Conservation (phyloP, 1,140 invertebrate species). For the Calliopsis andreniformis region DNA sequence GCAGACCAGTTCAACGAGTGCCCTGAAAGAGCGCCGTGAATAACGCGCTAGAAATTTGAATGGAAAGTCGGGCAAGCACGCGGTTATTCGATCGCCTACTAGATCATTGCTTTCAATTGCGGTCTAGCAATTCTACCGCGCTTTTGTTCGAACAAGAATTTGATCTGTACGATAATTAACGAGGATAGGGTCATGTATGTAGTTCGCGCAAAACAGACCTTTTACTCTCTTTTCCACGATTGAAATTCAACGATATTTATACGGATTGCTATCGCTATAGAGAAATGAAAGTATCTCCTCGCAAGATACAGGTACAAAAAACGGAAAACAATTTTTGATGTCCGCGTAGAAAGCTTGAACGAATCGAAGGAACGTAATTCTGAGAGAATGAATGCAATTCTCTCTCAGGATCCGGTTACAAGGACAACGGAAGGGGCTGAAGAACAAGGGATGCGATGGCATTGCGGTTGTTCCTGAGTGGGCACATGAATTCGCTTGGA, state of each 20-base stretch:
- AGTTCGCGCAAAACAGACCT: no score
- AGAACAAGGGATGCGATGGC: slow-evolving; percentile 49
- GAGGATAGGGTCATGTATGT: no score
- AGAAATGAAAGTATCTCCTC: no score
- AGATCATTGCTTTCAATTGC: slow-evolving; percentile 13
- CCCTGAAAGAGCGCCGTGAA: slow-evolving; percentile 22
- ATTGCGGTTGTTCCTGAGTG: slow-evolving; percentile 53
- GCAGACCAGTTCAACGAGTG: neutral
- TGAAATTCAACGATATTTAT: no score
- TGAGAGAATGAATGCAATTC: slow-evolving; percentile 9
- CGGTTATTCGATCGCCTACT: slow-evolving; percentile 9
- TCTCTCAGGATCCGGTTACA: slow-evolving; percentile 54
- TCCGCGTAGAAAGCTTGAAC: no score
- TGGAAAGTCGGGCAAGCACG: slow-evolving; percentile 11
- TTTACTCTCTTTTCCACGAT: no score
- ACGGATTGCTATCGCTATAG: no score
- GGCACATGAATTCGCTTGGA: slow-evolving; percentile 50
- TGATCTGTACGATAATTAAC: slow-evolving; percentile 6
- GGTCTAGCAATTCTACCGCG: neutral
- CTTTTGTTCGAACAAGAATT: neutral
- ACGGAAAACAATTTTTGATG: no score
- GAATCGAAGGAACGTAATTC: slow-evolving; percentile 21
- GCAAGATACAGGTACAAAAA: no score
- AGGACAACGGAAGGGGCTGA: slow-evolving; percentile 10
- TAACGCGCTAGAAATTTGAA: slow-evolving; percentile 43